Conservation (phyloP, 2,113 vertebrate species). For the Corydoras maculifer region DNA sequence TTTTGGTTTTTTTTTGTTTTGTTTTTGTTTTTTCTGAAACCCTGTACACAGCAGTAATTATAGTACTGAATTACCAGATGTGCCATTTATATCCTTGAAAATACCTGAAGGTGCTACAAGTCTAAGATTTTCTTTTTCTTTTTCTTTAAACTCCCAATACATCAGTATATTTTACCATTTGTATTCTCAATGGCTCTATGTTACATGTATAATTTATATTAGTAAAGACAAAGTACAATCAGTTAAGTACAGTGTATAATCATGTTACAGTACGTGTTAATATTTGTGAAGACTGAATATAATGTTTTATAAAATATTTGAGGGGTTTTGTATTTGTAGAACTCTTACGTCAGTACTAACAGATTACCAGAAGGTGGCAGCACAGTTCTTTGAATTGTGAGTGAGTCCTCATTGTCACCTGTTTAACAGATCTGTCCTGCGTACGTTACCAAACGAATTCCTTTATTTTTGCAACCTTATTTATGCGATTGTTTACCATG, state of each 20-base stretch:
- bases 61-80: slow-evolving; percentile 1
- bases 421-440: background rate
- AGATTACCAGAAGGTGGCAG: slow-evolving; percentile 31
- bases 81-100: slow-evolving; percentile 21
- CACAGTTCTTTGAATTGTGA: background rate
- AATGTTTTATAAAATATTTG: background rate
- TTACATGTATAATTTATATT: background rate
- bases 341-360: background rate
- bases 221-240: background rate
- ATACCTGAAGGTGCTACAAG: slow-evolving; percentile 30
- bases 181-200: background rate
- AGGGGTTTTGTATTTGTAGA: background rate
- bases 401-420: background rate
- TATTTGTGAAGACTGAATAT: slow-evolving; percentile 19
- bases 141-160: background rate
- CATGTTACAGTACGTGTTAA: background rate
- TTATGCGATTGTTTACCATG: slow-evolving; percentile 33
- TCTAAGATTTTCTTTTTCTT: background rate
- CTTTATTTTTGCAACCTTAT: slow-evolving; percentile 18
- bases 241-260: background rate
- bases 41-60: too few relatives aligned
- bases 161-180: background rate
- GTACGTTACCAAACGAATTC: slow-evolving; percentile 1
- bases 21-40: too few relatives aligned
- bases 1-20: too few relatives aligned